Percentiles rank a stretch among this genome's conserved stretches.
Conservation (phyloP, 2,797 vertebrate species). For the Danio kyathit region DNA sequence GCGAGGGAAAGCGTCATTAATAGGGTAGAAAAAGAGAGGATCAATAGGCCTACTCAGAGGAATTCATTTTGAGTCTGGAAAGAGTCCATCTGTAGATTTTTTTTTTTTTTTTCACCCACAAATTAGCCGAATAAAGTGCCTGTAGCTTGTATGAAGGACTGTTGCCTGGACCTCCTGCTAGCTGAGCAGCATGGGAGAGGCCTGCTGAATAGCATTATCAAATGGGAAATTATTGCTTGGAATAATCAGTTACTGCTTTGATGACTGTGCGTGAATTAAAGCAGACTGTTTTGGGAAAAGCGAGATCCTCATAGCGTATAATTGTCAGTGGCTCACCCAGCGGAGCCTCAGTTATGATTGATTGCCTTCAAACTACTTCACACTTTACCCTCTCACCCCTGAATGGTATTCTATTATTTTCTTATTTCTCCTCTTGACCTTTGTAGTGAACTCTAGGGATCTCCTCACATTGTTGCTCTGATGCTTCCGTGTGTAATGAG, state of each 20-base stretch:
- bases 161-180: constrained; percentile 65
- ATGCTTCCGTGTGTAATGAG: constrained; percentile 16
- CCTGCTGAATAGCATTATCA: constrained; percentile 73
- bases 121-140: constrained; percentile 71
- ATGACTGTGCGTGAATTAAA: constrained; percentile 31
- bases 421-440: background rate
- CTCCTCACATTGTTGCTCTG: constrained; percentile 1
- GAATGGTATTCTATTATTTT: constrained; percentile 29
- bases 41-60: constrained; percentile 76
- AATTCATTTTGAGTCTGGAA: constrained; percentile 85
- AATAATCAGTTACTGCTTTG: constrained; percentile 54
- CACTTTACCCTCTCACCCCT: constrained; percentile 22
- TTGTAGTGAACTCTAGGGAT: constrained; percentile 27
- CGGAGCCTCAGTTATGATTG: constrained; percentile 2
- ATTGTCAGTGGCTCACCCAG: background rate
- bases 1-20: constrained; percentile 66
- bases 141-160: constrained; percentile 64
- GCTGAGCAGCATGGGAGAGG: constrained; percentile 79
- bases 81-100: constrained; percentile 82
- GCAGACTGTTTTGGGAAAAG: constrained; percentile 1
- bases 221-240: constrained; percentile 83
- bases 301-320: background rate
- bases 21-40: constrained; percentile 55
- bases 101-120: constrained; percentile 57
- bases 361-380: constrained; percentile 30